Percentiles rank a stretch among this genome's conserved stretches.
phyloP scores from a whole-genome alignment of 2,797 vertebrate species.

The Threskiornis aethiopicus region DNA sequence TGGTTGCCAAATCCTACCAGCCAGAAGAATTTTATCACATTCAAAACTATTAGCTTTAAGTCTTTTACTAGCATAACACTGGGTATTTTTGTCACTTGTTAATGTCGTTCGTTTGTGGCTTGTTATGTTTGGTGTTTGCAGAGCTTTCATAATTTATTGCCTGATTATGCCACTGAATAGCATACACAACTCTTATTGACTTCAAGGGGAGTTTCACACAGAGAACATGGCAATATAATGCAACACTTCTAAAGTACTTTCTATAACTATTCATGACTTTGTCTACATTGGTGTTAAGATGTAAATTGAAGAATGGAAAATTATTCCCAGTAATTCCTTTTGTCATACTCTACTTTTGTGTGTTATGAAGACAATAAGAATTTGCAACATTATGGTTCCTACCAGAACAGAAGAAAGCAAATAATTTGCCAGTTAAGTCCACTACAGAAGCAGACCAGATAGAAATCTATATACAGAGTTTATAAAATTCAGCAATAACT shows the following conservation, averaged over 20 bases:
- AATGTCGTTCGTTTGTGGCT: background rate
- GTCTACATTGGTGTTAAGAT: slow-evolving; percentile 49
- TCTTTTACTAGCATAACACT: background rate
- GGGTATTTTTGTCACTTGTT: slow-evolving; percentile 34
- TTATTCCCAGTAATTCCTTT: slow-evolving; percentile 47
- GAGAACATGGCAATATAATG: slow-evolving; percentile 68
- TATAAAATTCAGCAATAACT: background rate
- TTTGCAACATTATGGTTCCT: background rate
- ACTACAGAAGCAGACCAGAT: background rate
- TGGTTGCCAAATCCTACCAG: background rate
- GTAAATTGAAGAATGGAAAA: slow-evolving; percentile 53
- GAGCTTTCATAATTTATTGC: slow-evolving; percentile 59
- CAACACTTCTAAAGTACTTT: background rate
- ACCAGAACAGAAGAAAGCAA: background rate
- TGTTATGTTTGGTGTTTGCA: slow-evolving; percentile 50
- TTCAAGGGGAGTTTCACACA: slow-evolving; percentile 51
- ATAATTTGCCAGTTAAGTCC: background rate
- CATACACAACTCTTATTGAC: slow-evolving; percentile 23
- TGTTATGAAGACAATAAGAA: background rate
- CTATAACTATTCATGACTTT: slow-evolving; percentile 60
- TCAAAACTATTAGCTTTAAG: background rate
- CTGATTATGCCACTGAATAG: slow-evolving; percentile 51
- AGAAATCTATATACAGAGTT: background rate
- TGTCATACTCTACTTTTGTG: background rate
- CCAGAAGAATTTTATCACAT: background rate